Evolutionary conservation across 2,888 invertebrate species (phyloP), one percentile per base, ranked within the genome.

Genomic region (Oscheius sp.): DNA sequence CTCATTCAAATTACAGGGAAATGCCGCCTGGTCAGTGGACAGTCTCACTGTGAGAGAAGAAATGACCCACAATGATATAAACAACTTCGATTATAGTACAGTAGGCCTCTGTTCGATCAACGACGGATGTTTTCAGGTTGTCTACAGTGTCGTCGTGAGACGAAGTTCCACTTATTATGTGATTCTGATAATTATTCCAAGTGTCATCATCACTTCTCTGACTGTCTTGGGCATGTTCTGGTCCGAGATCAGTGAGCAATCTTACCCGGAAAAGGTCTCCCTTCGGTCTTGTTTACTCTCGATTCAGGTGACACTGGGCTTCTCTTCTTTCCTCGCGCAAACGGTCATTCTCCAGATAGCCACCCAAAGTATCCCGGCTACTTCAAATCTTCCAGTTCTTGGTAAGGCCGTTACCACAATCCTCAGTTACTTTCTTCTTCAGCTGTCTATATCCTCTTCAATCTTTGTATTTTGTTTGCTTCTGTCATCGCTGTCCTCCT

Each of bases 291-390:
- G 13, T n/a, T 61, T 63, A 58, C n/a, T 16, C 12, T 35, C 6
- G 49, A 27, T 21, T 66, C 25, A 66, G 53, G 66, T 66, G n/a
- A 55, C 55, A 27, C 58, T 58, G 16, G 58, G 56, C 16, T 69
- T 69, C 41, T 69, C 69, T 1, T 69, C 69, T 23, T 69, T 69
- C 27, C 25, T 69, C n/a, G 69, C 69, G 1, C 58, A 69, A 23
- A 69, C 69, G n/a, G 69, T 66, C 29, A 66, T 66, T 52, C 66
- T 66, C n/a, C 66, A 66, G 49, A 66, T 66, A 2, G 52, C 66
- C n/a, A 66, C 66, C 16, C 52, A 66, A 27, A 52, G 52, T n/a
- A 52, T 66, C 18, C 66, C 66, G n/a, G 49, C 66, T 5, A 66
- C 66, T 1, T 27, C 46, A 5, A 66, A 35, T 49, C 66, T 66